A percentile compares a stretch with the other conserved stretches of the same genome.
Conservation (phyloP, 2,797 vertebrate species). For the Hemitrygon akajei region DNA sequence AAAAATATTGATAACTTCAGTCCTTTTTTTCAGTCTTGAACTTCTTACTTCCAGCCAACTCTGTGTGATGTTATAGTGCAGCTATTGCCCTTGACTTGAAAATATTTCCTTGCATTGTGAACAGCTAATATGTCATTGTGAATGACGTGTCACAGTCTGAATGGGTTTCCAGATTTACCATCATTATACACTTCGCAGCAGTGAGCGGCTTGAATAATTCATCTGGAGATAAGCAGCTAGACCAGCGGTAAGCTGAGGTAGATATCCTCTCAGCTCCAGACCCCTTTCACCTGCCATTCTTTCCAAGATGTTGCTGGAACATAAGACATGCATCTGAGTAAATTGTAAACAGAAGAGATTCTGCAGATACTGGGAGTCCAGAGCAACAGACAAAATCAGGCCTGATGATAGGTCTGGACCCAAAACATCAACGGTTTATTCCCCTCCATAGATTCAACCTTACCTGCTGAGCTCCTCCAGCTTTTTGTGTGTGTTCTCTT, state of each 20-base stretch:
- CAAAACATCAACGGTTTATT: too few species aligned
- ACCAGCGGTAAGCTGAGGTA: neutral
- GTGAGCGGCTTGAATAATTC: conserved; percentile 27
- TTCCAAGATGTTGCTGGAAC: conserved; percentile 21
- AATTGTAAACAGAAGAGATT: neutral
- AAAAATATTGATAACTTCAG: neutral
- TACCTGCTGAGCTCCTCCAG: too few species aligned
- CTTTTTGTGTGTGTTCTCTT: too few species aligned
- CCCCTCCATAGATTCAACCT: too few species aligned
- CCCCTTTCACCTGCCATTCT: conserved; percentile 25
- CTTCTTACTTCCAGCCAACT: neutral
- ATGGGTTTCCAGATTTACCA: conserved; percentile 9
- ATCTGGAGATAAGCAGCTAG: neutral
- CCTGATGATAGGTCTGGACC: too few species aligned
- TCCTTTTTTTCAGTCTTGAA: neutral
- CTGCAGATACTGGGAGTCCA: too few species aligned
- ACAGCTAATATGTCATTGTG: conserved; percentile 30
- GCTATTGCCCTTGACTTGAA: conserved; percentile 19
- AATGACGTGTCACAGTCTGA: neutral
- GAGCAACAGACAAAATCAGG: too few species aligned
- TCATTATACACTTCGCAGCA: conserved; percentile 28
- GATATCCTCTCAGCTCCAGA: neutral
- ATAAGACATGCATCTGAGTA: neutral
- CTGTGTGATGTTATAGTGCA: neutral
- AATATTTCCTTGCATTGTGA: neutral